Base-by-base conservation (phyloP, 2,113 vertebrate species). In the Symphodus melops region DNA sequence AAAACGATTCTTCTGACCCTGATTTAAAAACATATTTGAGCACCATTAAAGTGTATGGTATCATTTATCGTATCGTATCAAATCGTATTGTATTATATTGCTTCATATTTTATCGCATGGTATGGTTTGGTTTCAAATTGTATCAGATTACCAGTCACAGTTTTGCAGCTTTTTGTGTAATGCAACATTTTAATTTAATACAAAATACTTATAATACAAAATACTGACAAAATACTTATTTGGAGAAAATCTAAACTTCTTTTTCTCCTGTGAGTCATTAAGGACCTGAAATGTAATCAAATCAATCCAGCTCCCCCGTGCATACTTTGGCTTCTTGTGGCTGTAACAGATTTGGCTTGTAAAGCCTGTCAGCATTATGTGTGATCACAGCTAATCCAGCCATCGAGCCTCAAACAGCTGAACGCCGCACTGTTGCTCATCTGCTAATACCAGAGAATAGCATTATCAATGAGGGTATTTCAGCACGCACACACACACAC, bases 341-440 rank as follows among this genome's bases (percentile, higher is more conserved):
- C 66, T 80, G 69, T 62, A 82, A 83, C 67, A 81, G 83, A 86
- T 75, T 86, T 71, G 53, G 68, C 23, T 36, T 77, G 69, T 85
- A 78, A 90, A 89, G 72, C 83, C 79, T 81, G 75, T 77, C 81
- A 77, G 86, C 84, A 86, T 89, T 84, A 88, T 77, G 74, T 79
- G 82, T 73, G 87, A 92, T 90, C 85, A 83, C 23, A 69, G 85
- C 58, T 88, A 90, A 91, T 90, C 85, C 82, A 77, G 76, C 76
- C 83, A 89, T 88, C 82, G 63, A 83, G 86, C 83, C 75, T 75
- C 68, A 41, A 79, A 83, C 58, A 86, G 70, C 74, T 79, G 80
- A 82, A 79, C 55, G 62, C 66, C 21, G 73, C 82, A 39, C 65
- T 63, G 73, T 75, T 80, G 87, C 87, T 86, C 86, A 74, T 83